These are phyloP conservation scores for Dolichopus griseipennis DNA, from an alignment of 2,888 invertebrate genomes.

Conservation along the genomic window DNA sequence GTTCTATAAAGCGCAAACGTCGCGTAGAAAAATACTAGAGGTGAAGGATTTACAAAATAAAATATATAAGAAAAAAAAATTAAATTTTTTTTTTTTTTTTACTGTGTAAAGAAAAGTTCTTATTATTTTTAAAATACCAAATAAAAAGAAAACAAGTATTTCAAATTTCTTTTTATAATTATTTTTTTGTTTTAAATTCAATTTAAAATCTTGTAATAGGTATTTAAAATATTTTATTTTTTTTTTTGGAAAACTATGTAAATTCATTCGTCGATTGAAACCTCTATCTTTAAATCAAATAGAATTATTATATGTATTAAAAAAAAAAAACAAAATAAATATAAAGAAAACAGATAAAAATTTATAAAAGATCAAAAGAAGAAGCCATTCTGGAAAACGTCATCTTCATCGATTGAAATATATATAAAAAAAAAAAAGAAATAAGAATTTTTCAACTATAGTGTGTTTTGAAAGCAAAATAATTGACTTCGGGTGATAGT, in stretches of 20 bases:
- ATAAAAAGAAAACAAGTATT: not conserved
- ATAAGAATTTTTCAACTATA: too few relatives aligned
- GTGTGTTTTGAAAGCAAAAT: too few relatives aligned
- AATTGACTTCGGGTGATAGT: too few relatives aligned
- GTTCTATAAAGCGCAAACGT: conserved; percentile 2
- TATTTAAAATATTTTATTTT: too few relatives aligned
- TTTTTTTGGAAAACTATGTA: too few relatives aligned
- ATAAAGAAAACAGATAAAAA: not conserved
- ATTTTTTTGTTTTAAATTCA: too few relatives aligned
- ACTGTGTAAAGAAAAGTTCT: not conserved
- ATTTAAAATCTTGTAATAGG: too few relatives aligned
- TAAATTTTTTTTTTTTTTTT: not conserved
- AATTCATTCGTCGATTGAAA: not conserved
- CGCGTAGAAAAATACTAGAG: not conserved
- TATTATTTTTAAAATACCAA: not conserved
- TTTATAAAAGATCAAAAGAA: not conserved
- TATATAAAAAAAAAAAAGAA: too few relatives aligned
- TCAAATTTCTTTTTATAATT: too few relatives aligned
- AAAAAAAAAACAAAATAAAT: too few relatives aligned
- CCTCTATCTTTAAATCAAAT: not conserved
- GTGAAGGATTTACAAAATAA: not conserved
- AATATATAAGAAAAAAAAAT: not conserved
- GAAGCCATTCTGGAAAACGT: conserved; percentile 6
- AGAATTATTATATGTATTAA: too few relatives aligned
- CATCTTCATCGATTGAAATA: conserved; percentile 1